Percentiles rank a stretch among this genome's conserved stretches.
These are phyloP conservation scores for Gryon sp. DNA, from an alignment of 1,140 invertebrate genomes.

Conservation along the genomic window DNA sequence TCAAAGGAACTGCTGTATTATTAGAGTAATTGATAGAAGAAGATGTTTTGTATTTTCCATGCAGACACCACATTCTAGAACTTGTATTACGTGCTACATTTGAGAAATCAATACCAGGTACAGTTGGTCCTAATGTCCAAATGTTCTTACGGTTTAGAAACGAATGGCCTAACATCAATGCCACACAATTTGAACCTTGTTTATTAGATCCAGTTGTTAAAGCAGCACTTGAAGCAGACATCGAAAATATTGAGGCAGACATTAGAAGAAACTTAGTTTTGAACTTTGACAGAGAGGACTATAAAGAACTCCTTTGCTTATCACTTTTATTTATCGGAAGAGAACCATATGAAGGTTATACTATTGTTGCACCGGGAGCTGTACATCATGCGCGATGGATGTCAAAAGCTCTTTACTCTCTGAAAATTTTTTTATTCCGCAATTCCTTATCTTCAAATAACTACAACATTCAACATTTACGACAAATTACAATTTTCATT, in stretches of 20 bases:
- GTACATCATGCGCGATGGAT: constrained; percentile 7
- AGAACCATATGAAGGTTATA: background rate
- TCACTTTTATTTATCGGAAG: background rate
- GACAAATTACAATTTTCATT: constrained; percentile 17
- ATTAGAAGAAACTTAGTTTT: background rate
- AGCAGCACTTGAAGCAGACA: background rate
- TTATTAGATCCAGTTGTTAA: background rate
- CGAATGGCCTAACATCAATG: constrained; percentile 10
- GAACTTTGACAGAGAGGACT: background rate
- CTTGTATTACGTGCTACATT: constrained; percentile 14
- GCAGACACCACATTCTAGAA: constrained; percentile 26
- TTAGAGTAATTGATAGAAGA: constrained; percentile 14
- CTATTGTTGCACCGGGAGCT: background rate
- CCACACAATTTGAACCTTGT: constrained; percentile 7
- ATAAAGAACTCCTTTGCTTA: background rate
- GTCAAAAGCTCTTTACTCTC: constrained; percentile 12
- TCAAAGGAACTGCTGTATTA: constrained; percentile 1
- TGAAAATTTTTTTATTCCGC: constrained; percentile 16
- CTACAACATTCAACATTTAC: background rate
- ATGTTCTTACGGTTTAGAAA: constrained; percentile 16
- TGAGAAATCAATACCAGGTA: constrained; percentile 2
- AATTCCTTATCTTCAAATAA: background rate
- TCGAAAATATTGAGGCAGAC: background rate
- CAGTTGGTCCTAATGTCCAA: constrained; percentile 7
- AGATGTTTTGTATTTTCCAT: constrained; percentile 20